Conservation (phyloP, 2,797 vertebrate species). For the Cichlasoma orientale region DNA sequence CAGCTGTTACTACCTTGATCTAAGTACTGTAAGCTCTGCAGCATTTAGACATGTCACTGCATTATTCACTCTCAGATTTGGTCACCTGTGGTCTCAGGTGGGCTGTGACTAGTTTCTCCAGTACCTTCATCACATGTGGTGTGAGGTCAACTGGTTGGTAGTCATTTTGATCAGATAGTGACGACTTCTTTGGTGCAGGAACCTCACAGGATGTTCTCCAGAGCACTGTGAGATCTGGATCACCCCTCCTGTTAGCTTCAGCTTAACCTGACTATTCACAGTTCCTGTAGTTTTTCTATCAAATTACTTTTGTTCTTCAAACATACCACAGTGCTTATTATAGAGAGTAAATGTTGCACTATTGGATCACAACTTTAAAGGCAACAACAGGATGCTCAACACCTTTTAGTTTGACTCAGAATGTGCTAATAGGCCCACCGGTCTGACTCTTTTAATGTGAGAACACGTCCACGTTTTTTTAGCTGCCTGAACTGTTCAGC, state of each 20-base stretch:
- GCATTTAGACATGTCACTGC: no score
- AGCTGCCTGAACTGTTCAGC: neutral
- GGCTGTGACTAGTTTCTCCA: neutral
- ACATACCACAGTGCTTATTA: neutral
- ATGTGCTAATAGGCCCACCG: neutral
- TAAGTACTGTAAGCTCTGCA: no score
- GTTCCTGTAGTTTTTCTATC: neutral
- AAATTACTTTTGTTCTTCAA: neutral
- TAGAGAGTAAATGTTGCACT: neutral
- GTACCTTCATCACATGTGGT: neutral
- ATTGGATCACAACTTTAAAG: neutral
- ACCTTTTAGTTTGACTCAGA: neutral
- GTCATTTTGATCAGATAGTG: neutral
- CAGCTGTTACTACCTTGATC: no score
- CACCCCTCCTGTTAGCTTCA: neutral
- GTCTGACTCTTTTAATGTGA: neutral
- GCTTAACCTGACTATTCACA: neutral
- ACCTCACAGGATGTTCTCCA: neutral
- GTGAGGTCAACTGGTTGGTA: neutral
- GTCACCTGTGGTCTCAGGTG: neutral
- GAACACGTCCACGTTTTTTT: neutral
- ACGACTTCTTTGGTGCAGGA: neutral
- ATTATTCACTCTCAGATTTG: no score
- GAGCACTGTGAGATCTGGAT: fast-evolving
- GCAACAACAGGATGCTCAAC: neutral